These are phyloP conservation scores for Leptogaster cylindrica DNA, from an alignment of 2,888 invertebrate genomes.

Conservation along the genomic window DNA sequence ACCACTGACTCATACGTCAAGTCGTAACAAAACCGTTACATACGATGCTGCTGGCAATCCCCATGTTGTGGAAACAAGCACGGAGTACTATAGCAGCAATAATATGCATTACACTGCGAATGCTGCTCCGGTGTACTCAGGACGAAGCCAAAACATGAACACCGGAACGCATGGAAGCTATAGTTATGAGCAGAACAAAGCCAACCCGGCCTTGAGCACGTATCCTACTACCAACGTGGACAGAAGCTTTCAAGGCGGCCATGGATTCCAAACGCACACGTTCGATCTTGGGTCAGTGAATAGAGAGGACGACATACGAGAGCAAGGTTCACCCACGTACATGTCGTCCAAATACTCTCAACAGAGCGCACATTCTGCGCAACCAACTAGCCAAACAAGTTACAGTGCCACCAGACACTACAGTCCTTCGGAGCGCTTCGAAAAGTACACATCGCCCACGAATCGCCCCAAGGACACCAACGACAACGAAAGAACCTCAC, in stretches of 20 bases:
- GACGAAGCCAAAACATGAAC: background rate
- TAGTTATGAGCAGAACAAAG: background rate
- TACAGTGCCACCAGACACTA: background rate
- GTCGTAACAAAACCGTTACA: slow-evolving; percentile 59
- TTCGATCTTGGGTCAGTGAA: slow-evolving; percentile 55
- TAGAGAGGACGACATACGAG: slow-evolving; percentile 58
- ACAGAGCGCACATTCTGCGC: slow-evolving; percentile 41
- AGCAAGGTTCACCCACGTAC: slow-evolving; percentile 34
- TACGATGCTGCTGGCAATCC: slow-evolving; percentile 63
- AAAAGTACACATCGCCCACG: background rate
- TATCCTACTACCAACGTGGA: slow-evolving; percentile 47
- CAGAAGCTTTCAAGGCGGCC: slow-evolving; percentile 52
- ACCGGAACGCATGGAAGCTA: background rate
- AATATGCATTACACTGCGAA: slow-evolving; percentile 28
- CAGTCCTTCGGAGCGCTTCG: background rate
- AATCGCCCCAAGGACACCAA: background rate
- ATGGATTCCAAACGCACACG: slow-evolving; percentile 56
- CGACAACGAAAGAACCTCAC: background rate
- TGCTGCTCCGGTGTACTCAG: background rate
- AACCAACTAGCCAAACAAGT: slow-evolving; percentile 51
- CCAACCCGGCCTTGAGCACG: background rate
- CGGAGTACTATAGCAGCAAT: slow-evolving; percentile 56
- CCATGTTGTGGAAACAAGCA: slow-evolving; percentile 63
- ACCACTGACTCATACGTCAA: slow-evolving; percentile 43
- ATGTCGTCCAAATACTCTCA: slow-evolving; percentile 17